Evolutionary conservation across 2,797 vertebrate genomes (phyloP), one percentile per base, ranked within the genome.

Genomic region (Poecilia wingei): DNA sequence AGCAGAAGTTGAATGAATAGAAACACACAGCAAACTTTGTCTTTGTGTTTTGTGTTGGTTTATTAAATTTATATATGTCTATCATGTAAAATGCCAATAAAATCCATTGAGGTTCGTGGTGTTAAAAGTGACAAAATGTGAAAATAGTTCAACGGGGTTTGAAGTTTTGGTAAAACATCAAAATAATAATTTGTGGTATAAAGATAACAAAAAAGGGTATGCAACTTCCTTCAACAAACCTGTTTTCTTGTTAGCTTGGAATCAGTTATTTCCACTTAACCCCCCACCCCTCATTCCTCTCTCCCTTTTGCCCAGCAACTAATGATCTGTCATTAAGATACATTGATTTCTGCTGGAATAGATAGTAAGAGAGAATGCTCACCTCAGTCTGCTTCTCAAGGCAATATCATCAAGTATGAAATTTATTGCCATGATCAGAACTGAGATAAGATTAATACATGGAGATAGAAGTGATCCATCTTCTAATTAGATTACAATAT

Each of bases 281-380:
- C 81, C 33, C 33, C 3, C 33, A 66, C 49, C 49, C 49, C 2
- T 20, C 20, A 51, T 1, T 51, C 20, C 22, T 51, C 49, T 22
- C 88, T 92, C 85, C 79, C 81, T 85, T 89, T 91, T 91, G 85
- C 91, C 79, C 83, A 91, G 84, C 84, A 87, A 78, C 87, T 93
- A 94, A 94, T 93, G 92, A 93, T 88, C 79, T 94, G 89, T 92
- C 93, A 93, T 94, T 93, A 94, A 93, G 92, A 95, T 88, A 75
- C 89, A 95, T 93, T 89, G 93, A 95, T 94, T 93, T 93, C 88
- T 88, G 86, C 86, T 90, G 87, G 84, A 91, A 86, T 82, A 75
- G 74, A 77, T 87, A 80, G 77, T 75, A 74, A 79, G 76, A 57
- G 59, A 79, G 79, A 78, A 78, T 82, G 75, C 87, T 83, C 84